Evolutionary conservation across 2,888 invertebrate species (phyloP), one percentile per base, ranked within the genome.

Genomic region (Apamea monoglypha): DNA sequence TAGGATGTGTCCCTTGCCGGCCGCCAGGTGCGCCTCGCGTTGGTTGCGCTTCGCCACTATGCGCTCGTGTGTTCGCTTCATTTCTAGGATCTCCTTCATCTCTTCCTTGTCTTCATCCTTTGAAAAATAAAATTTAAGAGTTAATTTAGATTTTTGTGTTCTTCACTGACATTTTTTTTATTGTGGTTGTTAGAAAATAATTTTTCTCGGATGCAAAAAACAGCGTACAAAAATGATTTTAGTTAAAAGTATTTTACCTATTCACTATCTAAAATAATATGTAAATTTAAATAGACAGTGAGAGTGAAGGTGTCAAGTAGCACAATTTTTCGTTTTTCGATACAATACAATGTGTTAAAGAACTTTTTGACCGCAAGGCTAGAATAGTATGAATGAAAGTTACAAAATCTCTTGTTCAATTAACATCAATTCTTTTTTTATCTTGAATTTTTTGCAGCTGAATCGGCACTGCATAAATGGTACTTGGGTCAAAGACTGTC

Each of bases 101-200:
- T 99, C 99, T 95, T 99, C 99, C 92, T 99, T 99, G 87, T 99
- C 99, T 92, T 98, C 98, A 90, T 98, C 99, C 99, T 99, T 91
- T 40, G 83, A 70, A 16, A 44, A 59, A 59, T 59, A 59, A n/a
- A 59, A 12, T 25, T 56, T 4, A 56, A 56, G 7, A 56, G n/a
- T 56, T 56, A 10, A 56, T 56, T 56, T n/a, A 56, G 12, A 56
- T 56, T 10, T 56, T n/a, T 56, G 12, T n/a, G 5, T 25, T 47
- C 16, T 2, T 40, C 7, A 40, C 40, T 6, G 40, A 40, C 6
- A 40, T 7, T 40, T 40, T 53, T 53, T 8, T 53, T 53, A 53
- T 53, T 53, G 21, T 53, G 21, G 53, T 21, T 21, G 8, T 53
- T 53, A 21, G 2, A 53, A 21, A 53, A 53, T 21, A 53, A 21